phyloP scores from a whole-genome alignment of 1,140 invertebrate species.

The Aphelinus atriplicis region DNA sequence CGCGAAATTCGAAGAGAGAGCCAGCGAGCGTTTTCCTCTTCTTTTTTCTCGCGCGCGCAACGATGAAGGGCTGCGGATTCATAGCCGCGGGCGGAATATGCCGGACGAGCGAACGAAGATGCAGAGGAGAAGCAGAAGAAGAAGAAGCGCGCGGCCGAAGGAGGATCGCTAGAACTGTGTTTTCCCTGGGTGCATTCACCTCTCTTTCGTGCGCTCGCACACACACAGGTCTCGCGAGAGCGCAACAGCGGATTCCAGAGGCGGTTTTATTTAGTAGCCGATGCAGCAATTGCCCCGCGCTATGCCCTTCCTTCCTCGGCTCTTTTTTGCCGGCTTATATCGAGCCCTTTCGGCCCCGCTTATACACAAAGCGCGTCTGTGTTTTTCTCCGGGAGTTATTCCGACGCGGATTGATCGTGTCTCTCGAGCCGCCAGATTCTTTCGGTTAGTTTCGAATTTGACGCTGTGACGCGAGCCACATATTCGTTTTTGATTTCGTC shows the following conservation, averaged over 20 bases:
- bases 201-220: not conserved
- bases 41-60: too few relatives aligned
- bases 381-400: too few relatives aligned
- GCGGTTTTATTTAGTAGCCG: slow-evolving; percentile 36
- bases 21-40: too few relatives aligned
- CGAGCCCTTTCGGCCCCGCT: too few relatives aligned
- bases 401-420: too few relatives aligned
- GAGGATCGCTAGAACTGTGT: not conserved
- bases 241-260: not conserved
- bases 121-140: not conserved
- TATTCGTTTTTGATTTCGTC: too few relatives aligned
- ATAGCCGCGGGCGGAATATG: slow-evolving; percentile 12
- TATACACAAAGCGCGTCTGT: too few relatives aligned
- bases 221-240: not conserved
- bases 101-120: not conserved
- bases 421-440: too few relatives aligned
- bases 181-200: slow-evolving; percentile 34
- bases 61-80: too few relatives aligned
- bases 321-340: not conserved
- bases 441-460: too few relatives aligned
- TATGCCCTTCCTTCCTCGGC: not conserved
- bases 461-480: too few relatives aligned
- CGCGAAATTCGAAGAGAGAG: too few relatives aligned
- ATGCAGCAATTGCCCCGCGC: not conserved
- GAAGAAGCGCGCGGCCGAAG: not conserved